These are phyloP conservation scores for Latrodectus hesperus DNA, from an alignment of 2,888 invertebrate species.

Conservation along the genomic window DNA sequence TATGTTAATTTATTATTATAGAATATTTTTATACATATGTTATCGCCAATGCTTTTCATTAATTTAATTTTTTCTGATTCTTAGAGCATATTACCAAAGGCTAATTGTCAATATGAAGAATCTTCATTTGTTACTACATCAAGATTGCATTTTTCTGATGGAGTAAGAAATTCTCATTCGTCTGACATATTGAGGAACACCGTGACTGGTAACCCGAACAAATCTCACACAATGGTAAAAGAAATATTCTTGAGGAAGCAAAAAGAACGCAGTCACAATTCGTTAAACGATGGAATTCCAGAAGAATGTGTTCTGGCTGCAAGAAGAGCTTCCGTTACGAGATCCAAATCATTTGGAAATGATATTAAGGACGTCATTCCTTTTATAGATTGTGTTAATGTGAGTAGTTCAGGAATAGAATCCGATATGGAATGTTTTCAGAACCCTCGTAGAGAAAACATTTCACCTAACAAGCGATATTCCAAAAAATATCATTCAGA, in stretches of 20 bases:
- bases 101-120: slow-evolving; percentile 27
- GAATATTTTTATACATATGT: neutral
- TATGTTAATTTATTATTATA: neutral
- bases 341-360: slow-evolving; percentile 56
- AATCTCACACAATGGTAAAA: neutral
- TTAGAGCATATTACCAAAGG: slow-evolving; percentile 37
- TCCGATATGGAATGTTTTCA: slow-evolving; percentile 18
- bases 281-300: neutral
- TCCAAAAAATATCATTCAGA: neutral
- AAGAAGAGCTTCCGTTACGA: neutral
- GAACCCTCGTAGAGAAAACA: neutral
- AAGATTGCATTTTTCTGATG: neutral
- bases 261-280: neutral
- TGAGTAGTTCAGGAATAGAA: slow-evolving; percentile 24
- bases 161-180: neutral
- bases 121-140: slow-evolving; percentile 40
- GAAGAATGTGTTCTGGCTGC: neutral
- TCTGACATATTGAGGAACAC: neutral
- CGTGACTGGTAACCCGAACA: neutral
- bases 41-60: too few species aligned
- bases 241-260: neutral
- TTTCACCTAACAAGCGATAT: neutral
- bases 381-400: slow-evolving; percentile 43
- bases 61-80: neutral
- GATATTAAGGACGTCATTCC: slow-evolving; percentile 41